Base-by-base conservation (phyloP, 2,797 vertebrate genomes). In the Potorous gilbertii region DNA sequence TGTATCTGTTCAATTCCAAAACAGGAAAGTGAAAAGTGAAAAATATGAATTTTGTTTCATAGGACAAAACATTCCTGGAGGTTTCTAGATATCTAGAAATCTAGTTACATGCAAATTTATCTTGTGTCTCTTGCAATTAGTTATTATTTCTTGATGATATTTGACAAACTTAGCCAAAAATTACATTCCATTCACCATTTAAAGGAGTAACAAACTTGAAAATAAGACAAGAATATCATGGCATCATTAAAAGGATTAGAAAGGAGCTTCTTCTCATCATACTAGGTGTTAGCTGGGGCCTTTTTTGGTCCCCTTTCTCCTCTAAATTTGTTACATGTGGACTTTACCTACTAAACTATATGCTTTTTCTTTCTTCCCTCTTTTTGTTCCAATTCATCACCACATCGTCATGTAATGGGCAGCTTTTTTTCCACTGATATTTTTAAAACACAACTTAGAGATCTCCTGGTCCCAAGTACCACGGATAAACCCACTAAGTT, bases 321-420 rank as follows among this genome's bases (percentile, higher is more conserved):
- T 74, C 66, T 74, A 46, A 81, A 81, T 46, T 81, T 46, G 21
- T 24, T 81, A 24, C 18, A 46, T 46, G 8, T 81, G n/a, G n/a
- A 40, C 46, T 46, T n/a, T 46, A 24, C n/a, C 21, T 55, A 14
- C 2, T 5, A 59, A 13, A 3, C 3, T 92, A 4, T 90, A 6
- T 27, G 81, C 10, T 92, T 31, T 21, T 24, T n/a, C 55, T 93
- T 89, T 57, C 87, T 66, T 92, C 74, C 18, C 94, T 24, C 21
- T 13, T 6, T 92, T 91, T 91, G 59, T 92, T 92, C 24, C 55
- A 94, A 91, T 54, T 94, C 40, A 95, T 91, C 95, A 54, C 93
- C 54, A 95, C 9, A 92, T 1, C 27, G 54, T 74, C 87, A 50
- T 92, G 81, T 2, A 92, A 27, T 34, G 18, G 24, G 93, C 55